Evolutionary conservation across 2,113 vertebrate species (phyloP), one percentile per base, ranked within the genome.

Genomic region (Perca flavescens): DNA sequence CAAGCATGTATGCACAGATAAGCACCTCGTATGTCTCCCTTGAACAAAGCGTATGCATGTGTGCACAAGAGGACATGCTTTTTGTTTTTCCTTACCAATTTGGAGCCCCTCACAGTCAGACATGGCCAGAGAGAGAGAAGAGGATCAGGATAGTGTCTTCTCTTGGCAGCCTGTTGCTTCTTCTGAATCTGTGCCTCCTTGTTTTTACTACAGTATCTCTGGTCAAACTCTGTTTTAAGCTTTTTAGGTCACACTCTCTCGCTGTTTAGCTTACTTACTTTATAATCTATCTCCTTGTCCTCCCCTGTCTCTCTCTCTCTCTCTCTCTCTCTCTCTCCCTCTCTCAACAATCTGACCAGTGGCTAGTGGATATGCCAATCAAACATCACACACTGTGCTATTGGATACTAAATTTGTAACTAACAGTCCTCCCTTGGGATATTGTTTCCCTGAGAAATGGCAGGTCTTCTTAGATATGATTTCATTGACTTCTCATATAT

Each of bases 361-460:
- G 96, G 96, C 96, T 94, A 94, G 93, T 91, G 93, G 96, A 94
- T 93, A 93, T 91, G 93, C 89, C 95, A 93, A 92, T 96, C 95
- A 88, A 93, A 91, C 93, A 93, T 94, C 89, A 90, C 92, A 94
- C 92, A 68, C 86, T 21, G 40, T 19, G 90, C 92, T 93, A 99
- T 99, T 99, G 98, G 98, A 96, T 91, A 96, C 96, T 99, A 98
- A 97, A 97, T 97, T 96, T 96, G 95, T 96, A 96, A 84, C 85
- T 0, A 95, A 93, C 94, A 95, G 93, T 94, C 96, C 96, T 95
- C 95, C 95, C 94, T 88, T 92, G 83, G 82, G 79, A 79, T 86
- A 70, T 54, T 61, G 71, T 92, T 88, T 75, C 86, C 36, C 17
- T 58, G 60, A 64, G 14, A 69, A 70, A 77, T 77, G 53, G 63